Evolutionary conservation across 2,888 invertebrate genomes (phyloP), one percentile per base, ranked within the genome.

Genomic region (Lapara coniferarum): DNA sequence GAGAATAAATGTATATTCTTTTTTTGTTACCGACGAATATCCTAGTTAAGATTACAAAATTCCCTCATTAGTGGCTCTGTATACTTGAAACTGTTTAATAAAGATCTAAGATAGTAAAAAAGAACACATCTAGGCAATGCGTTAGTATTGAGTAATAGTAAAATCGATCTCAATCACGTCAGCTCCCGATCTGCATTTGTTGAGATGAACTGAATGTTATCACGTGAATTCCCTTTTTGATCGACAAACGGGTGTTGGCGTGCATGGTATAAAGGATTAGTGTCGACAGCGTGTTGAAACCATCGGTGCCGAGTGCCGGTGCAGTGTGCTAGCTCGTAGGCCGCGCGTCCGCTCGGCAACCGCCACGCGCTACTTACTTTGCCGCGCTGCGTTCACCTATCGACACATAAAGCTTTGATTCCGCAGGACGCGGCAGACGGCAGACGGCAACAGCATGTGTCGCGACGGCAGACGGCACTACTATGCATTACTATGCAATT

Each of bases 261-360:
- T 37, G 37, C 37, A 37, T 37, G 37, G 19, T 63, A 16, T 46
- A 49, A 46, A 49, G 63, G 63, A 63, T 63, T 19, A 49, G 63
- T 63, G 46, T 49, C 46, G 63, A 46, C 46, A 63, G 12, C 6
- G 16, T 63, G 63, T 63, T 63, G 63, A 46, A 63, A 63, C 46
- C 46, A 63, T 63, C 63, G 63, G 19, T 63, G 46, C 63, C 49
- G 49, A 46, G 8, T 6, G 57, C 30, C 19, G 7, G 19, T 46
- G 57, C 30, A 57, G 30, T 2, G 30, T 37, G 57, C 13, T 10
- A 10, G 57, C 63, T 37, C 37, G 7, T 49, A 63, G 63, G 63
- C 63, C 63, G 63, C 63, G 46, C 19, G 13, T 63, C 63, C 63
- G 63, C 63, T 19, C 49, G 49, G 46, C 44, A 63, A 63, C 63